A percentile compares a stretch with the other conserved stretches of the same genome.
These are phyloP conservation scores for Aleadryas rufinucha DNA, from an alignment of 2,113 vertebrate species.

Conservation along the genomic window DNA sequence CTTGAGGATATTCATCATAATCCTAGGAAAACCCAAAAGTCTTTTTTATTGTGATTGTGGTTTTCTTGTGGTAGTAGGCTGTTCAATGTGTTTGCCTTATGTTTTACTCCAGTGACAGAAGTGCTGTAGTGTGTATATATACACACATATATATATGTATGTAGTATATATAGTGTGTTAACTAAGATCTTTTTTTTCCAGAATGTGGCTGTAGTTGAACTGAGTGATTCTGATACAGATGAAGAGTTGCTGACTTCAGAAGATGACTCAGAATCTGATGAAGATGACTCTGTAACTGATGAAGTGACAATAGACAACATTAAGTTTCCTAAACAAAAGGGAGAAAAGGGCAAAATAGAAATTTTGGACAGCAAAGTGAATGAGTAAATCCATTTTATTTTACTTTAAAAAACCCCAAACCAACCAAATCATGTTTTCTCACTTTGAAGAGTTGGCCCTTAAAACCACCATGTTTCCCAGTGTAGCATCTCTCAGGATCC, in stretches of 20 bases:
- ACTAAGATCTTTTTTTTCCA: background rate
- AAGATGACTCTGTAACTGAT: conserved; percentile 38
- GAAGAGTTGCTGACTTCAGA: conserved; percentile 60
- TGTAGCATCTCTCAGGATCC: background rate
- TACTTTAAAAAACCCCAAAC: background rate
- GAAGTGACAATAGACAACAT: conserved; percentile 81
- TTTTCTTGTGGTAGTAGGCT: background rate
- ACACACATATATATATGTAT: background rate
- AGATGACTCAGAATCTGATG: conserved; percentile 68
- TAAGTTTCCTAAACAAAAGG: conserved; percentile 77
- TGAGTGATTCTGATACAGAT: conserved; percentile 75
- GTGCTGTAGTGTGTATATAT: background rate
- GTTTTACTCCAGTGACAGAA: background rate
- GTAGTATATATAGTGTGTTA: background rate
- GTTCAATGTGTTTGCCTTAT: background rate
- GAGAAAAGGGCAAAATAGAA: conserved; percentile 80
- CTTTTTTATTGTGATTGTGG: background rate
- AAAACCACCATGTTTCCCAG: background rate
- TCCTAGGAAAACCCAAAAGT: background rate
- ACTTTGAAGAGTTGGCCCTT: background rate
- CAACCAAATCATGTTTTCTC: background rate
- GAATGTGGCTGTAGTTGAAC: conserved; percentile 89
- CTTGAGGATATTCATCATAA: background rate
- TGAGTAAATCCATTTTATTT: background rate
- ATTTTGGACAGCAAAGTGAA: conserved; percentile 70